phyloP scores from a whole-genome alignment of 2,113 vertebrate genomes.

The Hirundichthys speculiger region DNA sequence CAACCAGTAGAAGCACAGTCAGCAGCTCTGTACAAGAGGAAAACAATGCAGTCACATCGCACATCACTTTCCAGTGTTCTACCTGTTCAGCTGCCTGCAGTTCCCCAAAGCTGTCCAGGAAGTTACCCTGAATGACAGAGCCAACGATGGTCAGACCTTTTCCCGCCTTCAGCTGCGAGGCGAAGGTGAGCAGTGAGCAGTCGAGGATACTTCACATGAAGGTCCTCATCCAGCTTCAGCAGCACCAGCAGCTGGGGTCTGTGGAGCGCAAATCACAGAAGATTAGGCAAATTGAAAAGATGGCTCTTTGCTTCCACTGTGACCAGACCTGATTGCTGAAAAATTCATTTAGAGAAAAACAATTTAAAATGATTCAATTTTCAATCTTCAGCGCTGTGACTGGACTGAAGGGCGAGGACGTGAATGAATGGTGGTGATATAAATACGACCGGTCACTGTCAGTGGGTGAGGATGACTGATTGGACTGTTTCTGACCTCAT shows the following conservation, averaged over 20 bases:
- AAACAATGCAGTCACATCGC: not conserved
- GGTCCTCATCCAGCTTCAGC: slow-evolving; percentile 95
- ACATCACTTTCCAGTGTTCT: slow-evolving; percentile 4
- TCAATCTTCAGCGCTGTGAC: not conserved
- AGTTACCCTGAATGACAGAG: slow-evolving; percentile 94
- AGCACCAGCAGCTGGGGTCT: slow-evolving; percentile 96
- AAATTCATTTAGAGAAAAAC: not conserved
- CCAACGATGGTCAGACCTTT: slow-evolving; percentile 98
- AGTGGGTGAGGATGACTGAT: not conserved
- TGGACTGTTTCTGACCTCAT: not conserved
- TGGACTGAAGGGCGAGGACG: not conserved
- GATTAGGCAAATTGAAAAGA: not conserved
- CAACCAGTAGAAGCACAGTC: slow-evolving; percentile 2
- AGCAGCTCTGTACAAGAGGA: slow-evolving; percentile 19
- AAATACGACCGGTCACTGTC: not conserved
- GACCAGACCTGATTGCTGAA: not conserved
- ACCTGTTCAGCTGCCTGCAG: slow-evolving; percentile 97
- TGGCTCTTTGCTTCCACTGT: not conserved
- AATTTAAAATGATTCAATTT: not conserved
- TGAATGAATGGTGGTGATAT: not conserved
- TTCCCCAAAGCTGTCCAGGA: slow-evolving; percentile 95
- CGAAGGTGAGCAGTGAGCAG: slow-evolving; percentile 97
- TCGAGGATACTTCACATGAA: slow-evolving; percentile 96
- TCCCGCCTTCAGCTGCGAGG: slow-evolving; percentile 96
- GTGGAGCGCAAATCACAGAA: slow-evolving; percentile 8